Percentiles rank a stretch among this genome's conserved stretches.
Conservation (phyloP, 1,140 invertebrate species). For the Cephus cinctus region DNA sequence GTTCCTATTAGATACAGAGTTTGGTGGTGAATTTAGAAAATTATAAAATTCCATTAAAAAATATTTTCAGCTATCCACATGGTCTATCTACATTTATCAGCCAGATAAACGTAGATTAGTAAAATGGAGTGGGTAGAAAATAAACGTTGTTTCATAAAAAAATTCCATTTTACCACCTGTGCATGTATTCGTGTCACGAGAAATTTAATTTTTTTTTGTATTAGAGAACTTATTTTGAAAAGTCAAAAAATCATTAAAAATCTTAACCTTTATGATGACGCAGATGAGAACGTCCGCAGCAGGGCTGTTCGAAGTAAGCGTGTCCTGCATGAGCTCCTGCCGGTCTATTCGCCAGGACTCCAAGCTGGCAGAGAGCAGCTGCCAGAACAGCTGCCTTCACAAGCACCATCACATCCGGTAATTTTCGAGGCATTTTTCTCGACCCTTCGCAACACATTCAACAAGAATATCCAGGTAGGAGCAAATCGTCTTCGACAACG, state of each 20-base stretch:
- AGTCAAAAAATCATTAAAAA: background rate
- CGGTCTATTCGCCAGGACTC: constrained; percentile 40
- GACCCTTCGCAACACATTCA: constrained; percentile 1
- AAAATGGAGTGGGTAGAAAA: no score
- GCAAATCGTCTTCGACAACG: no score
- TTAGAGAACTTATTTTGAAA: constrained; percentile 1
- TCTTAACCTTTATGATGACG: constrained; percentile 53
- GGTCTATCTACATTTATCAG: no score
- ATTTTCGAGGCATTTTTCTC: constrained; percentile 33
- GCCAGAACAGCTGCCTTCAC: constrained; percentile 50
- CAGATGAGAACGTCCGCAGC: constrained; percentile 51
- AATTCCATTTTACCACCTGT: no score
- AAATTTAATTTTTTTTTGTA: no score
- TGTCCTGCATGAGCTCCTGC: constrained; percentile 51
- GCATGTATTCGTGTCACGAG: no score
- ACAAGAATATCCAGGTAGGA: background rate
- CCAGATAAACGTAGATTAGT: no score
- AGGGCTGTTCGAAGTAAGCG: constrained; percentile 55
- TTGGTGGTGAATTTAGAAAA: no score
- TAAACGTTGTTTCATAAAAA: no score
- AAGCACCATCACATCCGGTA: constrained; percentile 38
- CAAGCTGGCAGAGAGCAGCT: constrained; percentile 47
- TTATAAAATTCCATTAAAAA: no score
- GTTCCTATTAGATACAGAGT: no score
- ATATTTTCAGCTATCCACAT: no score